A percentile compares a stretch with the other conserved stretches of the same genome.
Conservation (phyloP, 2,888 invertebrate genomes). For the Perizoma affinitatum region DNA sequence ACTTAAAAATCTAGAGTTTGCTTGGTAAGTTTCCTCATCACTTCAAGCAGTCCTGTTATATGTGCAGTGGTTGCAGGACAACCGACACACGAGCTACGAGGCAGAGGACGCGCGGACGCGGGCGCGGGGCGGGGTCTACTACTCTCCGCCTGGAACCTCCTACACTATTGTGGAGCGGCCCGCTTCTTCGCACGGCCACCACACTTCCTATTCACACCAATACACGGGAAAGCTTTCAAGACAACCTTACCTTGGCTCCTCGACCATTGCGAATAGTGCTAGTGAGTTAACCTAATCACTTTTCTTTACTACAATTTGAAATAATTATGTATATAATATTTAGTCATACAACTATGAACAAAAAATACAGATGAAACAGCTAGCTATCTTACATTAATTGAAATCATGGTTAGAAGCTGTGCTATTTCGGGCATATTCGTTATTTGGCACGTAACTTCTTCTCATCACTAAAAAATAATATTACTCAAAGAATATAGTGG, state of each 20-base stretch:
- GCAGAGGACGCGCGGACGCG: slow-evolving; percentile 79
- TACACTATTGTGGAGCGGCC: slow-evolving; percentile 94
- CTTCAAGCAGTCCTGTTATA: slow-evolving; percentile 42
- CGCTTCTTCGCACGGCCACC: slow-evolving; percentile 88
- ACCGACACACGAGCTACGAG: slow-evolving; percentile 79
- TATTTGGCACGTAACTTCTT: too few relatives aligned
- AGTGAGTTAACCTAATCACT: slow-evolving; percentile 47
- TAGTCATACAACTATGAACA: too few relatives aligned
- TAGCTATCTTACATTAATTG: too few relatives aligned
- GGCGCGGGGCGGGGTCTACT: slow-evolving; percentile 89
- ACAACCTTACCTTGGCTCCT: slow-evolving; percentile 88
- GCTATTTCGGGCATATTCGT: too few relatives aligned
- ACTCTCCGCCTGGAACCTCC: slow-evolving; percentile 94
- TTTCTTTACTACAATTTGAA: background rate
- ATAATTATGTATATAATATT: too few relatives aligned
- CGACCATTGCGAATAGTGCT: slow-evolving; percentile 83
- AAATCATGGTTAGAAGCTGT: too few relatives aligned
- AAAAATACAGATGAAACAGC: too few relatives aligned
- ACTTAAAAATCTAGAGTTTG: too few relatives aligned
- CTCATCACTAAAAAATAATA: too few relatives aligned
- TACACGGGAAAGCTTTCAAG: slow-evolving; percentile 77
- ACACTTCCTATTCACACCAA: slow-evolving; percentile 84
- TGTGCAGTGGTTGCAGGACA: slow-evolving; percentile 74
- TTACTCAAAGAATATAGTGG: too few relatives aligned
- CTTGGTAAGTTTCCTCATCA: background rate